Conservation (phyloP, 1,140 invertebrate genomes). For the Anagrus nilaparvatae region DNA sequence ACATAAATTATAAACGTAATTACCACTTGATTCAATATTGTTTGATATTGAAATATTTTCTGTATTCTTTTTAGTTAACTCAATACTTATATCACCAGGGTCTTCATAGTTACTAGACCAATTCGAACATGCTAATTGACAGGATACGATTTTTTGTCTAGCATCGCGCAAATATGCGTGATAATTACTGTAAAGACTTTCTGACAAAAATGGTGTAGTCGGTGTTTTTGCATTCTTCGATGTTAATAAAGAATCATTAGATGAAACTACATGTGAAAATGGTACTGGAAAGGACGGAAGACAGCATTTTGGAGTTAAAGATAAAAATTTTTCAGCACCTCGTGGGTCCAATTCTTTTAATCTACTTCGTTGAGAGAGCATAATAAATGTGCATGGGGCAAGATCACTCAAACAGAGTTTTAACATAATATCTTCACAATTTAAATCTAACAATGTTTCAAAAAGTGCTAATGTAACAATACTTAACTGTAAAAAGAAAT, state of each 20-base stretch:
- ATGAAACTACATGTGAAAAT: conserved; percentile 22
- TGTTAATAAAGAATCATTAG: not conserved
- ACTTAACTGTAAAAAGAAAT: conserved; percentile 66
- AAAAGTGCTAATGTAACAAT: conserved; percentile 85
- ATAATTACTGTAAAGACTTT: conserved; percentile 64
- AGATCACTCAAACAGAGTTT: conserved; percentile 83
- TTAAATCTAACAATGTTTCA: conserved; percentile 80
- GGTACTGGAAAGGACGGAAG: conserved; percentile 20
- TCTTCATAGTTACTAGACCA: conserved; percentile 73
- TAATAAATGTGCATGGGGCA: conserved; percentile 80
- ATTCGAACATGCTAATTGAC: conserved; percentile 57
- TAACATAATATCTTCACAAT: conserved; percentile 96
- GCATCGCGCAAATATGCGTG: conserved; percentile 77
- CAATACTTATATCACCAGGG: too few species aligned
- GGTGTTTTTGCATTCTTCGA: conserved; percentile 6
- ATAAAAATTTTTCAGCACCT: conserved; percentile 74
- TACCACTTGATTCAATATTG: too few species aligned
- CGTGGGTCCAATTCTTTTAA: conserved; percentile 69
- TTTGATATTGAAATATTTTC: too few species aligned
- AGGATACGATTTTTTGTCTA: conserved; percentile 59
- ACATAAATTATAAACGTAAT: too few species aligned
- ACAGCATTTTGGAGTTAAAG: conserved; percentile 61
- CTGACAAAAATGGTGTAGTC: conserved; percentile 18
- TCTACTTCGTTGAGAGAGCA: conserved; percentile 69
- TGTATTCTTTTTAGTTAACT: too few species aligned